Conservation (phyloP, 2,113 vertebrate genomes). For the Terrapene triunguis region DNA sequence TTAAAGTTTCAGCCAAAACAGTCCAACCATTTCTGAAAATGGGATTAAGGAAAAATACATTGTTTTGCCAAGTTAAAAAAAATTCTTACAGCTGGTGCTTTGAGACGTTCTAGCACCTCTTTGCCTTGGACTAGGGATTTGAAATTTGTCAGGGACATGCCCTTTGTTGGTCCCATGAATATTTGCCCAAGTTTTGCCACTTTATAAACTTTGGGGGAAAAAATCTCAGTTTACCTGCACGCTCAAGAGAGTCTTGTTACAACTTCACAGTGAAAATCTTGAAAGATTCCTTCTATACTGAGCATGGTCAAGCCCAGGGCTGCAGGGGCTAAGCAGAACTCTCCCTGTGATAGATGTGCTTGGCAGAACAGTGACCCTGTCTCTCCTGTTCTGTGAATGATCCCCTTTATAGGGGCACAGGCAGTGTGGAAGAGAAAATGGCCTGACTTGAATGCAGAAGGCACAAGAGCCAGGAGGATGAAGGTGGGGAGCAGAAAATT, state of each 20-base stretch:
- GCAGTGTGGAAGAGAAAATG: background rate
- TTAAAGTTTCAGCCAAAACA: background rate
- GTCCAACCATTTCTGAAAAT: background rate
- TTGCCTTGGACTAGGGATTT: background rate
- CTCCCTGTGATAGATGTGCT: background rate
- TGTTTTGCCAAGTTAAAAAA: background rate
- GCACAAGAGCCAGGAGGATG: background rate
- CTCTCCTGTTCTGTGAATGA: background rate
- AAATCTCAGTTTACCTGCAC: background rate
- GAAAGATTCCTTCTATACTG: background rate
- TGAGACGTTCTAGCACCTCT: background rate
- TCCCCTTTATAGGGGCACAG: background rate
- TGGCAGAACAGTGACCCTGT: background rate
- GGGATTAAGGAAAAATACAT: background rate
- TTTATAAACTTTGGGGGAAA: background rate
- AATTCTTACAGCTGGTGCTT: background rate
- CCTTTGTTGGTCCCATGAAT: background rate
- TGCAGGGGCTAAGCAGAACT: background rate
- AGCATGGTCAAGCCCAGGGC: background rate
- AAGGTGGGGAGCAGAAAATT: background rate
- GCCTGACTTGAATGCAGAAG: background rate
- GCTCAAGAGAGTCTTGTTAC: background rate
- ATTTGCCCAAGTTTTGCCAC: background rate
- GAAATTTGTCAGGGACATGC: background rate
- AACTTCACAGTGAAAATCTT: background rate